Base-by-base conservation (phyloP, 2,888 invertebrate species). In the Reticulitermes lucifugus region DNA sequence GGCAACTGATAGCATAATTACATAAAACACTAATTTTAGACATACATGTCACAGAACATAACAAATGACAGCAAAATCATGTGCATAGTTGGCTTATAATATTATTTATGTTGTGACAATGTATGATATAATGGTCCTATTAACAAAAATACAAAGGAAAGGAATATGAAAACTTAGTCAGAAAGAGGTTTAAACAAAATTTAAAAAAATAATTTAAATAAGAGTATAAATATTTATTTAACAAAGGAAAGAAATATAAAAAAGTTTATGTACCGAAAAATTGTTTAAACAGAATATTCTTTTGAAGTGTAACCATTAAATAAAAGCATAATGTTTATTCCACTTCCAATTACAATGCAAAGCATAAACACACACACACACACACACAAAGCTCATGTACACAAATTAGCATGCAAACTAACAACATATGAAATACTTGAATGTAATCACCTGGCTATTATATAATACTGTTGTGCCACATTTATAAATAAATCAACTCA, bases 401-500 rank as follows among this genome's bases (percentile, higher is more conserved):
- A n/a, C 51, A 77, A 22, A 77, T 77, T n/a, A 77, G n/a, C 77
- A 77, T 46, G 73, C 73, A 35, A 73, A 73, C 77, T n/a, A 65
- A 65, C 7, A 25, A 65, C 6, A 25, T 25, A 6, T 4, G n/a
- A 65, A 25, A 65, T 65, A 65, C 25, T 65, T 65, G n/a, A 25
- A 65, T 65, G 25, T n/a, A 25, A 65, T 65, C 65, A 65, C 25
- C 10, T 10, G 25, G n/a, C n/a, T 65, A 35, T 4, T 35, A 65
- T 65, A n/a, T 9, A 65, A 65, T 65, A 65, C 65, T n/a, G 65
- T 65, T 65, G 65, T 65, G 65, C 25, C 65, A 65, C 65, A 22
- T 73, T 83, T 75, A 73, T n/a, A 73, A 85, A 35, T 83, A 51
- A 81, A 51, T 83, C 73, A 86, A 86, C 86, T 86, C 77, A 86